Evolutionary conservation across 2,113 vertebrate species (phyloP), one percentile per base, ranked within the genome.

Genomic region (Centropus bengalensis): DNA sequence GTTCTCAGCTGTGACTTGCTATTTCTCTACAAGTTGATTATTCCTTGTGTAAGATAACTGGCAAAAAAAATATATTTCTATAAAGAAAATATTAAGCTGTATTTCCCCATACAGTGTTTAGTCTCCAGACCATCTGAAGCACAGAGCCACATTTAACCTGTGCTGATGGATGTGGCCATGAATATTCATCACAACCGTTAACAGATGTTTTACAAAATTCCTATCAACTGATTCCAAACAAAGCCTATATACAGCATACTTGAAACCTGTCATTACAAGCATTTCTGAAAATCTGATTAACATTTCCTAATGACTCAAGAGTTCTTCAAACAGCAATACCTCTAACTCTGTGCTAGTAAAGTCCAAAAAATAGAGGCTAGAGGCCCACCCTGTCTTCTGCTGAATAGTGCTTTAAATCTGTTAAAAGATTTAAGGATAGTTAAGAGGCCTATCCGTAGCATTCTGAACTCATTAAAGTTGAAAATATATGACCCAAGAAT

Each of bases 131-230:
- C 75, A 76, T 24, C 42, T 82, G 47, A 68, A 67, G 13, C 70
- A 45, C 30, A 77, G 30, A 64, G 13, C 28, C 82, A 42, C 82
- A 62, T 86, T 83, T 92, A 93, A 82, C 54, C 92, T 55, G 70
- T 73, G 55, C 66, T 62, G 24, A 55, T 42, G 82, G 33, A 22
- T 69, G 44, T 67, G 18, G 20, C 38, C 32, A 76, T 96, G 89
- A 94, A 96, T 97, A 94, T 91, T 92, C 89, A 96, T 80, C 49
- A 67, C n/a, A 92, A 89, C 78, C 78, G 86, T 91, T 85, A 94
- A 73, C 82, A 94, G 81, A 76, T 93, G 91, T 91, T 91, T 87
- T 82, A 92, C 58, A 93, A 73, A 91, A 77, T 74, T 91, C 67
- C 63, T 59, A 51, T 73, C 13, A 36, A 69, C 54, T 79, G n/a